Base-by-base conservation (phyloP, 2,797 vertebrate species). In the Cuniculus paca region DNA sequence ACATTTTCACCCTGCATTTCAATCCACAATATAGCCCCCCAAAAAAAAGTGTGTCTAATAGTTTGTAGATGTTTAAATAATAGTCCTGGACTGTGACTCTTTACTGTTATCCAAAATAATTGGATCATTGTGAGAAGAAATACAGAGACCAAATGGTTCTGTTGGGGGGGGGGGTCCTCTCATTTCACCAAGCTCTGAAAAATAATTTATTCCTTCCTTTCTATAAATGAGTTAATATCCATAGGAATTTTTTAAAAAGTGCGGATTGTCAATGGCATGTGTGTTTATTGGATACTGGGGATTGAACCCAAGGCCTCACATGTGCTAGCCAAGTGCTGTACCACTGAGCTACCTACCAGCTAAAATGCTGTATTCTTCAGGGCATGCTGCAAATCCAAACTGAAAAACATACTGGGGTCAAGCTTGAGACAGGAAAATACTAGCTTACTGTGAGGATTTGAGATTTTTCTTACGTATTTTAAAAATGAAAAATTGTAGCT, bases 351-450 rank as follows among this genome's bases (percentile, higher is more conserved):
- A 48, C 26, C 17, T 31, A 28, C 74, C 45, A 17, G 28, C 28
- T 50, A 48, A 16, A 90, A 79, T 87, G 52, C 63, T 88, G 2
- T 54, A 34, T 75, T 81, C 39, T 94, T 95, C 88, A 68, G 36
- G 95, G 80, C 26, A n/a, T 39, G 31, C 72, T n/a, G 80, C 56
- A 95, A 88, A 83, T 85, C 31, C 95, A 90, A 42, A 88, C 52
- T 87, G 31, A 82, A 95, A 85, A 79, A 80, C 34, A 61, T 74
- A 81, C 31, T 87, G 5, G 65, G 36, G 36, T 54, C 54, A 92
- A 84, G 65, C 81, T 31, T 90, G 80, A 31, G 48, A 85, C 31
- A 81, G 81, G 60, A 96, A 95, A 90, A 72, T 80, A 92, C 19
- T 84, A 60, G 45, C n/a, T 93, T 26, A 78, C 1, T 91, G 10